These are phyloP conservation scores for Drosophila neonasuta DNA, from an alignment of 2,888 invertebrate genomes.

Conservation along the genomic window DNA sequence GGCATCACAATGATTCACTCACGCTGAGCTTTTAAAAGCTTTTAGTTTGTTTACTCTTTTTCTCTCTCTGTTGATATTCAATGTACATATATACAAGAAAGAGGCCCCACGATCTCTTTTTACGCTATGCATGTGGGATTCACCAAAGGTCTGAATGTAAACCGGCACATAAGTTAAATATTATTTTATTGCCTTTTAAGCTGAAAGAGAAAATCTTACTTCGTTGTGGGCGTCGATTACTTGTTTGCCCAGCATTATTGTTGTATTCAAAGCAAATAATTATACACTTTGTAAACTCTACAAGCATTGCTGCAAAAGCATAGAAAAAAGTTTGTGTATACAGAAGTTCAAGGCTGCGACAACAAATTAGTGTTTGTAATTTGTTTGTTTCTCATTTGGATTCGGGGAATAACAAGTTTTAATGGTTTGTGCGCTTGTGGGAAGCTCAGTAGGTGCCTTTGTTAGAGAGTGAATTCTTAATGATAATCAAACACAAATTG, in stretches of 20 bases:
- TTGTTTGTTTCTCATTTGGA: not conserved
- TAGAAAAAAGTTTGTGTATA: not conserved
- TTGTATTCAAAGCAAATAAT: not conserved
- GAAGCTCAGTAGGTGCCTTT: not conserved
- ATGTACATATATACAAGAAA: not conserved
- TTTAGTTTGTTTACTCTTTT: no score
- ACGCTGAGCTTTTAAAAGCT: constrained; percentile 3
- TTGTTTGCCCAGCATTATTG: not conserved
- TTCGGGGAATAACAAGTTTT: not conserved
- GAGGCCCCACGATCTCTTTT: not conserved
- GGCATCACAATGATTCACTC: not conserved
- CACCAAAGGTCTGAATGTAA: not conserved
- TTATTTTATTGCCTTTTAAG: not conserved
- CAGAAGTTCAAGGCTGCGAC: not conserved
- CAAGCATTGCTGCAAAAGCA: not conserved
- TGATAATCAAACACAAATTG: not conserved
- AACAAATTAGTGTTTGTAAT: not conserved
- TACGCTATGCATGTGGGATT: not conserved
- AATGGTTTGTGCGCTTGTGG: not conserved
- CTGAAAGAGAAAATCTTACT: not conserved
- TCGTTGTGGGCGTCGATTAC: not conserved
- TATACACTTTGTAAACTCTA: not conserved
- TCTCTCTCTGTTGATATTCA: not conserved
- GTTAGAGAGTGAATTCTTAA: not conserved
- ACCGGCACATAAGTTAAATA: not conserved